phyloP scores from a whole-genome alignment of 2,797 vertebrate species.

The Gobio occitaniae region DNA sequence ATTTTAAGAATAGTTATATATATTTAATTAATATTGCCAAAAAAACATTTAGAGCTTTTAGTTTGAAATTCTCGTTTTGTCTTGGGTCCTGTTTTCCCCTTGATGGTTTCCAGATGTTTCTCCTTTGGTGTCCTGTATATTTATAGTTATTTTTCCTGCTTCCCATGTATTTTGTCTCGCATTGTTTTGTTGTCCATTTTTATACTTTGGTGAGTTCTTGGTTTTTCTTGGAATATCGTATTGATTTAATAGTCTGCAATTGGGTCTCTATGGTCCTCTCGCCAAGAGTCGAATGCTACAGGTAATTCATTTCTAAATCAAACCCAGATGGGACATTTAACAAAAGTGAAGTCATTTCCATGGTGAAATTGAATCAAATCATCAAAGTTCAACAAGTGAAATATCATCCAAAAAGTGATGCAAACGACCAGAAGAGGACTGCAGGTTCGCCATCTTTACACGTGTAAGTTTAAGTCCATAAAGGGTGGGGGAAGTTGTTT shows the following conservation, averaged over 20 bases:
- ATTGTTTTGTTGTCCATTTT: not conserved
- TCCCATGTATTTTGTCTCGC: not conserved
- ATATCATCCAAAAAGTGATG: not conserved
- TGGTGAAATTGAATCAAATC: constrained; percentile 19
- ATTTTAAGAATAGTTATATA: too few species aligned
- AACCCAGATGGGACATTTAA: constrained; percentile 7
- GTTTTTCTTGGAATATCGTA: not conserved
- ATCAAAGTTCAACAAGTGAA: not conserved
- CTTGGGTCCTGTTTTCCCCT: not conserved
- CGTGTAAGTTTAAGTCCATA: not conserved
- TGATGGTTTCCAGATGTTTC: constrained; percentile 16
- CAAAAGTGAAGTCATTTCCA: constrained; percentile 26
- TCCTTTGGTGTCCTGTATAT: constrained; percentile 7
- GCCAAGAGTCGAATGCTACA: not conserved
- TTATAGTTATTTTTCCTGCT: not conserved
- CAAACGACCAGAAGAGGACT: not conserved
- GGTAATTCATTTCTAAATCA: constrained; percentile 25
- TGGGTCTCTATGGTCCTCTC: not conserved
- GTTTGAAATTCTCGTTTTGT: not conserved
- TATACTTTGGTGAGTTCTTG: constrained; percentile 5
- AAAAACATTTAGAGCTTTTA: not conserved
- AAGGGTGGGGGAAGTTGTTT: not conserved
- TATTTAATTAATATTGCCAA: too few species aligned
- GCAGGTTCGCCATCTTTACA: not conserved
- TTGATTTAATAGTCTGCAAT: constrained; percentile 28